These are phyloP conservation scores for Lissocephala sabroskyi DNA, from an alignment of 2,888 invertebrate genomes.

Conservation along the genomic window DNA sequence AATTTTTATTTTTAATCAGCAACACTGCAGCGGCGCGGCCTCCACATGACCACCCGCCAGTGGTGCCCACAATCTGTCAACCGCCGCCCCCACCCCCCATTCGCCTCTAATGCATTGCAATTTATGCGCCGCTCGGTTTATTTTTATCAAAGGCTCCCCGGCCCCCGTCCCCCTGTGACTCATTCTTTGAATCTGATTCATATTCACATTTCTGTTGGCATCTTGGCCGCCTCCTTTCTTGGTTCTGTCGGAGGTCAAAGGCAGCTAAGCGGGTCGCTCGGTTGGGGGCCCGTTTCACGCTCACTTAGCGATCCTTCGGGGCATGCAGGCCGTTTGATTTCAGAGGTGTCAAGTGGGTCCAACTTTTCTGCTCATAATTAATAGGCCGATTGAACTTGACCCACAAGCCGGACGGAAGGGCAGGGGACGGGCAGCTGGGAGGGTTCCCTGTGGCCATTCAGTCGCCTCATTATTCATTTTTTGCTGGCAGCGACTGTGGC, in stretches of 20 bases:
- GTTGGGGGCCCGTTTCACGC: constrained; percentile 16
- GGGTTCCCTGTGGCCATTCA: too few species aligned
- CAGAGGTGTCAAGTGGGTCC: constrained; percentile 22
- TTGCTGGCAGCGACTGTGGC: too few species aligned
- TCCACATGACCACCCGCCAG: not conserved
- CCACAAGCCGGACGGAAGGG: too few species aligned
- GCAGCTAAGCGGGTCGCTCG: too few species aligned
- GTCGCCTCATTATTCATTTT: too few species aligned
- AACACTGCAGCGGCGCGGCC: not conserved
- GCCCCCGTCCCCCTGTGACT: too few species aligned
- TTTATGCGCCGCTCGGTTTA: constrained; percentile 33
- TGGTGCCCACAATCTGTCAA: not conserved
- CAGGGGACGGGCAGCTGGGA: too few species aligned
- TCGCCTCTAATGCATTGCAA: constrained; percentile 11
- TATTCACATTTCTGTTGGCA: too few species aligned
- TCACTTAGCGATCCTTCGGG: constrained; percentile 32
- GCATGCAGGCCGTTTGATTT: constrained; percentile 46
- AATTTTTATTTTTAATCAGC: constrained; percentile 3
- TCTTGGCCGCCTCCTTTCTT: not conserved
- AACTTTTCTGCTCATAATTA: constrained; percentile 62
- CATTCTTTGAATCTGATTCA: too few species aligned
- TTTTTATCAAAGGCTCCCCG: too few species aligned
- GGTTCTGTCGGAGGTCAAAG: too few species aligned
- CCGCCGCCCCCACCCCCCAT: not conserved
- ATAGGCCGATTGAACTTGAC: constrained; percentile 57